Base-by-base conservation (phyloP, 92 coral and sea anemone genomes). In the Paramuricea clavata region DNA sequence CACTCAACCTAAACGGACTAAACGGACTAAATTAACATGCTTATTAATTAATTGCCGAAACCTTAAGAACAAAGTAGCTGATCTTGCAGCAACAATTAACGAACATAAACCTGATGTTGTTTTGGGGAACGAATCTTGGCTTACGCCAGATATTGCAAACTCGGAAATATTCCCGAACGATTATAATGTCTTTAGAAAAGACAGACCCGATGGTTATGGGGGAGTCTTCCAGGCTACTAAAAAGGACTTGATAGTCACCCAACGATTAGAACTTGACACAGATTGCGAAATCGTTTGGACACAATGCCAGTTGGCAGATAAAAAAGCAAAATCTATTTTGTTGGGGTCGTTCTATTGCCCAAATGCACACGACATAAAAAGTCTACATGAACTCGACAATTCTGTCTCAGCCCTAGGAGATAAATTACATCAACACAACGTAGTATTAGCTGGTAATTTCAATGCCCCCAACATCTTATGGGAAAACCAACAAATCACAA, bases 361-460 rank as follows among this genome's bases (percentile, higher is more conserved):
- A 64, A 86, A 81, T 74, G 42, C 16, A 50, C 32, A 69, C 21
- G 49, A 82, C 65, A 49, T 76, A 13, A 43, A 26, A 42, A 77
- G 87, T 59, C 71, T 82, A 12, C 54, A 85, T 33, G 81, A 74
- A 41, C 82, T 86, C 27, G 69, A 90, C 79, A 31, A 62, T 21
- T 86, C 90, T 11, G 50, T 90, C 61, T 76, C 81, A 17, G 70
- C 80, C 47, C 35, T 82, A 15, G 93, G 93, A 31, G 78, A 35
- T 57, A 50, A 6, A 2, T 13, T 90, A 31, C 49, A 74, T 57
- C 71, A 43, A 50, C 61, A 75, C 67, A 65, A 74, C 81, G 88
- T 91, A 13, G 80, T 91, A 8, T 52, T 91, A 54, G 90, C 89
- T 17, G 92, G 90, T 30, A 90, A 88, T 75, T 88, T 91, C 61